These are phyloP conservation scores for Stegana nigrithorax DNA, from an alignment of 2,888 invertebrate species.

Conservation along the genomic window DNA sequence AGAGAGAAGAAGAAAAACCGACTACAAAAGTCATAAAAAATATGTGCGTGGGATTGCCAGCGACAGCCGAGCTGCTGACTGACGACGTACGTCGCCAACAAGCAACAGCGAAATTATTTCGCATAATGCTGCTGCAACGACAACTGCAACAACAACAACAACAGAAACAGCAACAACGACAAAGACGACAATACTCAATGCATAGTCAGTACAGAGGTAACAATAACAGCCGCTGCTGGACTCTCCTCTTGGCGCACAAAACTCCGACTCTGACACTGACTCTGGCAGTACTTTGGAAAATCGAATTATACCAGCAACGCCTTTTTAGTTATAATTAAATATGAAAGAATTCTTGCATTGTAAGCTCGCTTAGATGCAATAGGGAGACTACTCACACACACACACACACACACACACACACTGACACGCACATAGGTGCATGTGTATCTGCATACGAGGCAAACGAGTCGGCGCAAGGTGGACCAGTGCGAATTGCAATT, in stretches of 20 bases:
- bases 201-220: too few species aligned
- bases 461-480: too few species aligned
- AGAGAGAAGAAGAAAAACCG: conserved; percentile 33
- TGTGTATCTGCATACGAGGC: too few species aligned
- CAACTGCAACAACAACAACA: not conserved
- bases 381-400: conserved; percentile 1
- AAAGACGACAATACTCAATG: not conserved
- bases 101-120: not conserved
- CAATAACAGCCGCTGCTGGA: conserved; percentile 16
- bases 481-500: too few species aligned
- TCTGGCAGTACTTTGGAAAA: not conserved
- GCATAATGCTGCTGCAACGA: not conserved
- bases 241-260: conserved; percentile 28
- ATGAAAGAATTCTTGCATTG: not conserved
- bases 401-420: not conserved
- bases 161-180: not conserved
- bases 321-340: not conserved
- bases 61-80: too few species aligned
- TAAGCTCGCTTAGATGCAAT: too few species aligned
- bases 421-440: not conserved
- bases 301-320: not conserved
- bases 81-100: too few species aligned
- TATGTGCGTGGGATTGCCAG: conserved; percentile 53
- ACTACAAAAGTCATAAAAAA: conserved; percentile 44
- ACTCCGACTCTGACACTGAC: not conserved